Percentiles rank a stretch among this genome's conserved stretches.
phyloP scores from a whole-genome alignment of 2,113 vertebrate species.

The Connochaetes taurinus region DNA sequence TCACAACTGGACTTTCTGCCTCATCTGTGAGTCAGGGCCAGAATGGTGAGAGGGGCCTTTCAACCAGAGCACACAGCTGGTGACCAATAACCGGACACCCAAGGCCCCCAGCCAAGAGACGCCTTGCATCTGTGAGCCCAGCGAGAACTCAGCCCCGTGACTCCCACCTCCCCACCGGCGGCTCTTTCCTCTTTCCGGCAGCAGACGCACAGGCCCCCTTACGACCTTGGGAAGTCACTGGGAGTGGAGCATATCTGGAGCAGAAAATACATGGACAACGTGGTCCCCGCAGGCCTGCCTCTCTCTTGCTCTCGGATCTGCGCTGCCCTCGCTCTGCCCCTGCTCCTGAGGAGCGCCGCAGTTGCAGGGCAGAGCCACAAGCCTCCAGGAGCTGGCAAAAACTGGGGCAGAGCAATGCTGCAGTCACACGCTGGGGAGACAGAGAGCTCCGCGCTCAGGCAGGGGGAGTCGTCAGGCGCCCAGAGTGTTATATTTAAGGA shows the following conservation, averaged over 20 bases:
- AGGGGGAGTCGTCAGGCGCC: slow-evolving; percentile 43
- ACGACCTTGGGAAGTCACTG: slow-evolving; percentile 15
- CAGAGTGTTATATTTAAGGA: slow-evolving; percentile 71
- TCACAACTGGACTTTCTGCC: neutral
- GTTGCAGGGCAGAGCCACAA: neutral
- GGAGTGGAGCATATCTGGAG: neutral
- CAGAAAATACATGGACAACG: neutral
- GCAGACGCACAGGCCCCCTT: neutral
- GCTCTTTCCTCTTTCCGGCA: neutral
- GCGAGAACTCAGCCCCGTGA: neutral
- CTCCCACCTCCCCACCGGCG: neutral
- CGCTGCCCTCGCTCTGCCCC: neutral
- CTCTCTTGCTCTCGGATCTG: neutral
- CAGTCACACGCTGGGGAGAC: slow-evolving; percentile 66
- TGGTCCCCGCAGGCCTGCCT: neutral
- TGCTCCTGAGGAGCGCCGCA: neutral
- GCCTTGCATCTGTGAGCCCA: neutral
- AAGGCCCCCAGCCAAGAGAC: neutral
- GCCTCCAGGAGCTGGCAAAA: slow-evolving; percentile 37
- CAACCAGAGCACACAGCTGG: neutral
- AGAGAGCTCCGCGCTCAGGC: slow-evolving; percentile 48
- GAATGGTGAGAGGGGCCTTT: neutral
- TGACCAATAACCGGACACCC: neutral
- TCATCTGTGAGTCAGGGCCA: neutral
- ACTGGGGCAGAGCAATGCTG: slow-evolving; percentile 66